These are phyloP conservation scores for Rhegmatorhina hoffmannsi DNA, from an alignment of 2,113 vertebrate species.

Conservation along the genomic window DNA sequence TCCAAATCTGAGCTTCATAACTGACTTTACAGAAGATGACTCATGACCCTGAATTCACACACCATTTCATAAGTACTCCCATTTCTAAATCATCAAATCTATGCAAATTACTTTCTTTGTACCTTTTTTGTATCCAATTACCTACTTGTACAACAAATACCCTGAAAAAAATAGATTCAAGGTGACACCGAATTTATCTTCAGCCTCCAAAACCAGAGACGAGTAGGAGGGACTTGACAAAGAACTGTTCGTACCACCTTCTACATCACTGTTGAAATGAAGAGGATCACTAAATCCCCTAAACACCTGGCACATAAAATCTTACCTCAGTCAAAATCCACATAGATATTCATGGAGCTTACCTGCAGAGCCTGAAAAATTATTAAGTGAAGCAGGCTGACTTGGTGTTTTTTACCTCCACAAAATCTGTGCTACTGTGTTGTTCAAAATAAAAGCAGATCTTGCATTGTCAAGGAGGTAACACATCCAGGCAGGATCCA, in stretches of 20 bases:
- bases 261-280: background rate
- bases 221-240: background rate
- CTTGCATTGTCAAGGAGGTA: background rate
- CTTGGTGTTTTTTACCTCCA: background rate
- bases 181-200: background rate
- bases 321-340: background rate
- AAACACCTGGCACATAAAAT: background rate
- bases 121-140: background rate
- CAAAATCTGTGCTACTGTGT: background rate
- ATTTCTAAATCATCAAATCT: background rate
- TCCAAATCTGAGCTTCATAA: background rate
- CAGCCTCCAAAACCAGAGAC: background rate
- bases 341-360: background rate
- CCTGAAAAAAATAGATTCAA: background rate
- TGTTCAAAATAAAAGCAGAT: background rate
- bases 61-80: background rate
- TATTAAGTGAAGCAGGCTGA: background rate
- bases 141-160: background rate
- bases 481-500: background rate
- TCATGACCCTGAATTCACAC: background rate
- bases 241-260: background rate
- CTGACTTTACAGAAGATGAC: background rate
- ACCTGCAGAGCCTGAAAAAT: background rate
- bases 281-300: conserved; percentile 12
- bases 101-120: background rate